A percentile compares a stretch with the other conserved stretches of the same genome.
These are phyloP conservation scores for Elysia crispata DNA, from an alignment of 2,888 invertebrate genomes.

Conservation along the genomic window DNA sequence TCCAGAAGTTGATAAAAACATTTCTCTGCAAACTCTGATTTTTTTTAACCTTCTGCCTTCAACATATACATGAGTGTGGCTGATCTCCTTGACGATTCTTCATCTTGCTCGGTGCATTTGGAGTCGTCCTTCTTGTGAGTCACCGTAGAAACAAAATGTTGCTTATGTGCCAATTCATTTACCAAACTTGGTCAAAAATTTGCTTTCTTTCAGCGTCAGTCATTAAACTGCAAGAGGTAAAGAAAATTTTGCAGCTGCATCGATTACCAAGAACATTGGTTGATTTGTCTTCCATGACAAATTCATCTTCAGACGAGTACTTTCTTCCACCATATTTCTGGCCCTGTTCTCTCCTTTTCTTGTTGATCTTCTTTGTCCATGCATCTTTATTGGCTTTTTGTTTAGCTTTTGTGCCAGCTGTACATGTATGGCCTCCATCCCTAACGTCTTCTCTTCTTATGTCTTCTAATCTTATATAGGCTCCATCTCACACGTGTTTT, in stretches of 20 bases:
- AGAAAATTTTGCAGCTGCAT: conserved; percentile 7
- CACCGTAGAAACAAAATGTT: conserved; percentile 13
- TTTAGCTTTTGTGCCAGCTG: conserved; percentile 7
- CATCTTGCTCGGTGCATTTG: conserved; percentile 7
- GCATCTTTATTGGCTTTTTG: conserved; percentile 9
- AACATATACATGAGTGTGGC: too few relatives aligned
- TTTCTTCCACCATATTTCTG: conserved; percentile 14
- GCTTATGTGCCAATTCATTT: conserved; percentile 14
- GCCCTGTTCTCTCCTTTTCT: conserved; percentile 9
- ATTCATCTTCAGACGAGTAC: neutral
- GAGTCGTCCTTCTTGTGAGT: conserved; percentile 13
- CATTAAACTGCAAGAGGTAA: conserved; percentile 12
- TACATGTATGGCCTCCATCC: conserved; percentile 15
- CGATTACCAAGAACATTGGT: neutral
- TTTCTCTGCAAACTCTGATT: too few relatives aligned
- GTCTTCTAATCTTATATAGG: too few relatives aligned
- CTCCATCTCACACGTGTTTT: too few relatives aligned
- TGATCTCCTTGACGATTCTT: too few relatives aligned
- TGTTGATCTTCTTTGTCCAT: neutral
- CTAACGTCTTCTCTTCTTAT: conserved; percentile 16
- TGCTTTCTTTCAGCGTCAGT: conserved; percentile 1
- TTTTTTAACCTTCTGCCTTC: too few relatives aligned
- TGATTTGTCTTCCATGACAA: conserved; percentile 18
- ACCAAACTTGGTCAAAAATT: conserved; percentile 16
- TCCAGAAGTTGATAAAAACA: too few relatives aligned